Evolutionary conservation across 1,140 invertebrate genomes (phyloP).

Genomic region (Drosophila yakuba): DNA sequence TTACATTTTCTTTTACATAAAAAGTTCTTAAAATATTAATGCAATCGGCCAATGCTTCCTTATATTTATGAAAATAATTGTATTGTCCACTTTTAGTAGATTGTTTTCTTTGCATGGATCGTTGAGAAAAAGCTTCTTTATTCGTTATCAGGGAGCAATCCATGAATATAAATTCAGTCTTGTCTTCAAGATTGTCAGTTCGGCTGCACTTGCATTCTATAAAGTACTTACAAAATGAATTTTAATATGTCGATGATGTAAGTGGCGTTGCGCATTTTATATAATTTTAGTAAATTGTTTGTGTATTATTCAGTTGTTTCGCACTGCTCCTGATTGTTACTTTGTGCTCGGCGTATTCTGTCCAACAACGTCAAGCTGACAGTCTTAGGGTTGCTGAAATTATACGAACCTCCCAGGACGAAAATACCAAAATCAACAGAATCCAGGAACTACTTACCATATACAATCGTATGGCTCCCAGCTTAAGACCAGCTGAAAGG

Average conservation of each 20-base stretch:
- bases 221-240: not conserved
- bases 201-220: not conserved
- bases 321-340: not conserved
- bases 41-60: too few relatives aligned
- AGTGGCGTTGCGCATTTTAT: not conserved
- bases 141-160: not conserved
- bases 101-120: too few relatives aligned
- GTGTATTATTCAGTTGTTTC: not conserved
- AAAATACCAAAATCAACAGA: not conserved
- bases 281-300: not conserved
- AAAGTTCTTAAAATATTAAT: too few relatives aligned
- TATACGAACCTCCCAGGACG: not conserved
- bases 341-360: not conserved
- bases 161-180: not conserved
- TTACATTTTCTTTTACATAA: too few relatives aligned
- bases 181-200: not conserved
- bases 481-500: not conserved
- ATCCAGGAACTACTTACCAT: slow-evolving; percentile 8
- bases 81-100: too few relatives aligned
- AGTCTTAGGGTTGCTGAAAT: not conserved
- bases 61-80: too few relatives aligned
- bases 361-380: not conserved
- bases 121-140: too few relatives aligned
- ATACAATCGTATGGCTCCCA: not conserved
- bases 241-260: not conserved